A percentile compares a stretch with the other conserved stretches of the same genome.
phyloP scores from a whole-genome alignment of 53 echinoderm and acorn worm genomes.

The Hippasteria phrygiana region DNA sequence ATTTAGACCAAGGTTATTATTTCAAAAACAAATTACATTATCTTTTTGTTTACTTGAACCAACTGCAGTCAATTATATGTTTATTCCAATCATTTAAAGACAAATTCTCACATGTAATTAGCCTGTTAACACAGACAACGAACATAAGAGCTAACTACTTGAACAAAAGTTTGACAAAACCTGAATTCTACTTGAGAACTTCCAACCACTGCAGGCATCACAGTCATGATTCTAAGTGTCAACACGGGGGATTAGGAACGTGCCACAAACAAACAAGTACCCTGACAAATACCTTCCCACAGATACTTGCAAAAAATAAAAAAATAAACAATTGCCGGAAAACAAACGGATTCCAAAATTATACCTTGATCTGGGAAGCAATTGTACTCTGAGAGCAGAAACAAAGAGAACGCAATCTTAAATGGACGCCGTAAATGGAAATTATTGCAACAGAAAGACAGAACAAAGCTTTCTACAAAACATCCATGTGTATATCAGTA shows the following conservation, averaged over 20 bases:
- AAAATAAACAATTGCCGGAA: background rate
- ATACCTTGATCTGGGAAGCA: constrained; percentile 62
- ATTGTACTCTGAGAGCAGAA: constrained; percentile 37
- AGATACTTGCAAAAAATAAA: background rate
- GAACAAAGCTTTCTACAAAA: background rate
- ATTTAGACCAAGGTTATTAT: too few species aligned
- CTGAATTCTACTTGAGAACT: too few species aligned
- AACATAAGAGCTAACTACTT: too few species aligned
- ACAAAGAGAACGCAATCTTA: constrained; percentile 34
- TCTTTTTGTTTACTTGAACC: too few species aligned
- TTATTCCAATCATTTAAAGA: too few species aligned
- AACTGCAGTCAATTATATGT: too few species aligned
- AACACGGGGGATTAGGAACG: background rate
- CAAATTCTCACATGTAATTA: too few species aligned
- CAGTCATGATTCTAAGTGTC: background rate
- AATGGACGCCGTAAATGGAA: background rate
- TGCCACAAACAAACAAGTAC: background rate
- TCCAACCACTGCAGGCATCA: background rate
- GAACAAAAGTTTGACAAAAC: too few species aligned
- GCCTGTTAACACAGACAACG: too few species aligned
- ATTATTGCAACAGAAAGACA: constrained; percentile 11
- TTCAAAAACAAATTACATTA: too few species aligned
- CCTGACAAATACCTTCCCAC: background rate
- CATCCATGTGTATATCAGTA: too few species aligned
- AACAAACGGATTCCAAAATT: background rate